Conservation (phyloP, 2,797 vertebrate genomes). For the Cyprinodon diabolis region DNA sequence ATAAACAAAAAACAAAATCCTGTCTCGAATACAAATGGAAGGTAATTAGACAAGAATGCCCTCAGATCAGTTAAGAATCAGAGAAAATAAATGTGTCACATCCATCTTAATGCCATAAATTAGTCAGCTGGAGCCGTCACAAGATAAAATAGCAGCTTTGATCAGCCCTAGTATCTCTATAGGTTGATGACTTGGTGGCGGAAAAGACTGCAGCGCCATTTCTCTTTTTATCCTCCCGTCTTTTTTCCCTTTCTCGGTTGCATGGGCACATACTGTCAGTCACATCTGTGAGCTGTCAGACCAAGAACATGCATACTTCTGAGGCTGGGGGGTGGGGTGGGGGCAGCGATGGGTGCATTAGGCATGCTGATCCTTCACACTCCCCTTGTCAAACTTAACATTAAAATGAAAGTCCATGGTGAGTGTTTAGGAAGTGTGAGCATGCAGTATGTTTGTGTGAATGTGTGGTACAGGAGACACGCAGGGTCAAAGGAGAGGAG, state of each 20-base stretch:
- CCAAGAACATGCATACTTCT: slow-evolving; percentile 65
- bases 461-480: slow-evolving; percentile 25
- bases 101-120: slow-evolving; percentile 52
- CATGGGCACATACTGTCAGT: slow-evolving; percentile 75
- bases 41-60: slow-evolving; percentile 40
- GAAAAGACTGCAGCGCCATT: slow-evolving; percentile 20
- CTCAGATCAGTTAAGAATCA: slow-evolving; percentile 60
- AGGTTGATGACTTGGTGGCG: slow-evolving; percentile 38
- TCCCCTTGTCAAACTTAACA: slow-evolving; percentile 77
- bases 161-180: slow-evolving; percentile 13
- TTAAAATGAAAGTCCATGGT: slow-evolving; percentile 67
- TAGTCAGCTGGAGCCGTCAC: slow-evolving; percentile 49
- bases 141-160: slow-evolving; percentile 45
- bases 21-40: slow-evolving; percentile 21
- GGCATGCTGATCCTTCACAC: slow-evolving; percentile 78
- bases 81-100: slow-evolving; percentile 58
- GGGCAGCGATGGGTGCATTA: slow-evolving; percentile 57
- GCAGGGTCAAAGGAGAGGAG: slow-evolving; percentile 75
- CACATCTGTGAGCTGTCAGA: slow-evolving; percentile 78
- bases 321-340: slow-evolving; percentile 43
- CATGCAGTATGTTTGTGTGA: slow-evolving; percentile 19
- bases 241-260: slow-evolving; percentile 57
- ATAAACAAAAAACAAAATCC: slow-evolving; percentile 27
- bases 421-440: slow-evolving; percentile 29
- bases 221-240: slow-evolving; percentile 8